These are phyloP conservation scores for Agrotis segetum DNA, from an alignment of 2,888 invertebrate species.

Conservation along the genomic window DNA sequence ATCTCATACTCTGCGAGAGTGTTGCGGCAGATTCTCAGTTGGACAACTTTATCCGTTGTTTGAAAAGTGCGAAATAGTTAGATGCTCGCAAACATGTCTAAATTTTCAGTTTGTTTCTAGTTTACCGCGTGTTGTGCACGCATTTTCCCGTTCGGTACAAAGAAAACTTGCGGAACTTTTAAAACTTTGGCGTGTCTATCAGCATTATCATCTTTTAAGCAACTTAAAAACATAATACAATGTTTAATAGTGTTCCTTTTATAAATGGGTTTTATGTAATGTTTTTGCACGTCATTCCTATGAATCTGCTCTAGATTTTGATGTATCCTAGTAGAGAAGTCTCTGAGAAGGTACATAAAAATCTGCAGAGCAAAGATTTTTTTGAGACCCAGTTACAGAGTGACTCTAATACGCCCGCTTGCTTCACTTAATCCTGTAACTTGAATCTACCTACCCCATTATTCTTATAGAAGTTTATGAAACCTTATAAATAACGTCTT, in stretches of 20 bases:
- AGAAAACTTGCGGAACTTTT: slow-evolving; percentile 12
- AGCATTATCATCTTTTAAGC: not conserved
- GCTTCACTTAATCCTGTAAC: too few species aligned
- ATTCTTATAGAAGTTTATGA: not conserved
- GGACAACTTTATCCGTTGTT: slow-evolving; percentile 50
- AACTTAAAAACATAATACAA: not conserved
- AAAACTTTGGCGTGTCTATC: not conserved
- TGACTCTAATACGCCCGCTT: not conserved
- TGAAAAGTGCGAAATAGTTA: slow-evolving; percentile 55
- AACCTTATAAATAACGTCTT: not conserved
- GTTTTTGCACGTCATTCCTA: too few species aligned
- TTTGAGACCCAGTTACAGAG: not conserved
- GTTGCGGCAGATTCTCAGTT: slow-evolving; percentile 56
- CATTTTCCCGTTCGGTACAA: slow-evolving; percentile 32
- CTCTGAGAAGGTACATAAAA: not conserved
- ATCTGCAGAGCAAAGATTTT: not conserved
- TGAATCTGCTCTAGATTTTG: not conserved
- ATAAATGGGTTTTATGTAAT: not conserved
- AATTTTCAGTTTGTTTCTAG: slow-evolving; percentile 47
- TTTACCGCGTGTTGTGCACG: slow-evolving; percentile 52
- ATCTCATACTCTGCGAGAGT: slow-evolving; percentile 49
- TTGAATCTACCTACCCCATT: not conserved
- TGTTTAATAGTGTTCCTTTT: too few species aligned
- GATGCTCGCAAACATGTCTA: slow-evolving; percentile 52
- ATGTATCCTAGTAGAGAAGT: not conserved